Evolutionary conservation across 2,888 invertebrate genomes (phyloP), one percentile per base, ranked within the genome.

Genomic region (Aromia moschata): DNA sequence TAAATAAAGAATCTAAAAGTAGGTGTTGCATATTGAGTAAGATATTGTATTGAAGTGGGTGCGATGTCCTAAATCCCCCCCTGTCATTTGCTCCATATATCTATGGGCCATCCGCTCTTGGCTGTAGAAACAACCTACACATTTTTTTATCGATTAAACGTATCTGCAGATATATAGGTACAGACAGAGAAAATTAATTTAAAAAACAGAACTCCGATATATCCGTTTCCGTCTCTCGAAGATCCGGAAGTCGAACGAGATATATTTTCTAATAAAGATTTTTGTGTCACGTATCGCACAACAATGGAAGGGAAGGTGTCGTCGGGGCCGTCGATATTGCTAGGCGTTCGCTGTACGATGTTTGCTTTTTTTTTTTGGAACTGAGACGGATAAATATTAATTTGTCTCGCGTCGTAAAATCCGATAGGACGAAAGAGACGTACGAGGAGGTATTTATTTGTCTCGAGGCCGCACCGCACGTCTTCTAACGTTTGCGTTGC

Each of bases 91-190:
- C n/a, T n/a, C n/a, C n/a, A n/a, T n/a, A n/a, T n/a, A n/a, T n/a
- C n/a, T n/a, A n/a, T n/a, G n/a, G n/a, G n/a, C n/a, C n/a, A n/a
- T n/a, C n/a, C n/a, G n/a, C n/a, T n/a, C n/a, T n/a, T n/a, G n/a
- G n/a, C n/a, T n/a, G n/a, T n/a, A n/a, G n/a, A n/a, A n/a, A 52
- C 41, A 52, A 52, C 52, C 49, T 38, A 52, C 41, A 52, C 41
- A 52, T 41, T 52, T 9, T 52, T 52, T 41, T 52, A 52, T 52
- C 52, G 52, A 52, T 41, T 49, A 52, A 52, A 41, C 25, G 41
- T 52, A 52, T 52, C 30, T 52, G 30, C n/a, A n/a, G n/a, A n/a
- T n/a, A n/a, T n/a, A n/a, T n/a, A n/a, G n/a, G n/a, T n/a, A n/a
- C n/a, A n/a, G n/a, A n/a, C n/a, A n/a, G n/a, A n/a, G n/a, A 41